Conservation (phyloP, 2,888 invertebrate genomes). For the Autographa pulchrina region DNA sequence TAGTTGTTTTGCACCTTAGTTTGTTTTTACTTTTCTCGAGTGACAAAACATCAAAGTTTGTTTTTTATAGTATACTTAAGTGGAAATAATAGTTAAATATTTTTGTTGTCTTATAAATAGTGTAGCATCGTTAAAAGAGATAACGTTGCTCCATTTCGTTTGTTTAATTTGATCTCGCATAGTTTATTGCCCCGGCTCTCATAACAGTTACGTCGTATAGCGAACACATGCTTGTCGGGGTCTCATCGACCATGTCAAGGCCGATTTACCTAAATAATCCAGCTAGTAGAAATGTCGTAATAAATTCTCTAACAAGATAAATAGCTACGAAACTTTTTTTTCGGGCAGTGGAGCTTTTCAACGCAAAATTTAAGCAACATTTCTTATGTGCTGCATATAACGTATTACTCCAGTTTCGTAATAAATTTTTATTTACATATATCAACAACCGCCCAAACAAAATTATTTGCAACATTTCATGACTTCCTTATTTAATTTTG, state of each 20-base stretch:
- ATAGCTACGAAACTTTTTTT: constrained; percentile 47
- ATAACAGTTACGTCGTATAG: constrained; percentile 46
- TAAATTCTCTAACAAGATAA: constrained; percentile 57
- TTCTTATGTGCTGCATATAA: constrained; percentile 53
- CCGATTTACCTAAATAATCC: constrained; percentile 51
- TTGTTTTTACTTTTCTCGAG: too few relatives aligned
- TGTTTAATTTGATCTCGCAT: constrained; percentile 52
- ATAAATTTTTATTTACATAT: constrained; percentile 31
- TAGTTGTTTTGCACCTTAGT: too few relatives aligned
- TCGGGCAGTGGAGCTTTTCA: constrained; percentile 12
- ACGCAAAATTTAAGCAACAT: constrained; percentile 52
- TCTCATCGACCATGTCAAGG: constrained; percentile 56
- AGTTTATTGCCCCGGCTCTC: constrained; percentile 57
- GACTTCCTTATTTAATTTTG: constrained; percentile 35
- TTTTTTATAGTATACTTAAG: too few relatives aligned
- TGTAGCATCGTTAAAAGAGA: constrained; percentile 35
- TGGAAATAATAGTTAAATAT: neutral
- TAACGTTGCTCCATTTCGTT: constrained; percentile 47
- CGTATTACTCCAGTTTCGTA: constrained; percentile 28
- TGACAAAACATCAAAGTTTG: too few relatives aligned
- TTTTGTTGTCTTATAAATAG: neutral
- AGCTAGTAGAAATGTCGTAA: constrained; percentile 56
- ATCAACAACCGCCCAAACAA: constrained; percentile 10
- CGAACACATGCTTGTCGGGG: constrained; percentile 45
- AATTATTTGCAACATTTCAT: constrained; percentile 25